A percentile compares a stretch with the other conserved stretches of the same genome.
These are phyloP conservation scores for Trogon surrucura DNA, from an alignment of 2,113 vertebrate species.

Conservation along the genomic window DNA sequence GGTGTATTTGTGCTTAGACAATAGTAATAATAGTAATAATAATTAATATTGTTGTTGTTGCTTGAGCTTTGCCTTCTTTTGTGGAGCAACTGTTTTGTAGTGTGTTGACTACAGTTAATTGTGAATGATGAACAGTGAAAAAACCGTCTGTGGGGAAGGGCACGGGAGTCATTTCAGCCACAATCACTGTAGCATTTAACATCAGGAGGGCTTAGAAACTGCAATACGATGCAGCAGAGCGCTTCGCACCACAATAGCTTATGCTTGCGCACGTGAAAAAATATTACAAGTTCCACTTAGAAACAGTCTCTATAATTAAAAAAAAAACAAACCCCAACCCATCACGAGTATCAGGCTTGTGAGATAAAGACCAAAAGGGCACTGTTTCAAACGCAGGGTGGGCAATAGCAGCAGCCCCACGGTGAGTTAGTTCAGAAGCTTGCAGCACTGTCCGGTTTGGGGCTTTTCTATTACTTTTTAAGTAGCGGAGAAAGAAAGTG, in stretches of 20 bases:
- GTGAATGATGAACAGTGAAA: not conserved
- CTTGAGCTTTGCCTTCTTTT: not conserved
- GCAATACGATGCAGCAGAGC: rapidly evolving
- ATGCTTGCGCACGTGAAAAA: rapidly evolving
- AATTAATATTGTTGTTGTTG: not conserved
- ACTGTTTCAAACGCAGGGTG: not conserved
- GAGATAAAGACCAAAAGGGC: not conserved
- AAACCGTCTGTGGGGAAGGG: not conserved
- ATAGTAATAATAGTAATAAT: no score
- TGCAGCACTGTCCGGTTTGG: not conserved
- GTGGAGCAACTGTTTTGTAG: not conserved
- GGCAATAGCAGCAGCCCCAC: not conserved
- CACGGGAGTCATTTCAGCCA: not conserved
- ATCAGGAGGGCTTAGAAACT: not conserved
- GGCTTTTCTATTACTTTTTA: not conserved
- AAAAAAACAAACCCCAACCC: not conserved
- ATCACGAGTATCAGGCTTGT: not conserved
- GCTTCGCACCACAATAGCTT: not conserved
- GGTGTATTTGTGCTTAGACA: not conserved
- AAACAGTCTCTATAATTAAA: not conserved
- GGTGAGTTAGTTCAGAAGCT: not conserved
- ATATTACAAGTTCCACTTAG: not conserved
- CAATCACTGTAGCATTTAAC: not conserved
- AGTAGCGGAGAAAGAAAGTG: not conserved
- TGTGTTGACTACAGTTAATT: not conserved